Conservation (phyloP, 2,113 vertebrate species). For the Nycticorax nycticorax region DNA sequence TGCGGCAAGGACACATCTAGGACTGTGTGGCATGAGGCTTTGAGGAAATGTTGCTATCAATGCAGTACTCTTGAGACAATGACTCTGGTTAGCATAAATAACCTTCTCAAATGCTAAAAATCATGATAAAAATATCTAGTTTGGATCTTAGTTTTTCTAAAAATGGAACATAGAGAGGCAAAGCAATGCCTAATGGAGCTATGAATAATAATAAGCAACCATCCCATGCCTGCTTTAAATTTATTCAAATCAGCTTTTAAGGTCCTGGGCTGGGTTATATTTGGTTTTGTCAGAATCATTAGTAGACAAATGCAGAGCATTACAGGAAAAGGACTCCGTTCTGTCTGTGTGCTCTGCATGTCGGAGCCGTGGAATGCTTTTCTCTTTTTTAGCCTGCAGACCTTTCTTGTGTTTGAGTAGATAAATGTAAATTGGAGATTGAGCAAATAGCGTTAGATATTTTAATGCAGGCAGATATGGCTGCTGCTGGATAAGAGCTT, state of each 20-base stretch:
- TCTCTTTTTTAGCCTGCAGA: constrained; percentile 58
- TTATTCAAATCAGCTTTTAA: constrained; percentile 60
- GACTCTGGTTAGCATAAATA: neutral
- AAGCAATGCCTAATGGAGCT: neutral
- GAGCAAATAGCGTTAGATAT: constrained; percentile 69
- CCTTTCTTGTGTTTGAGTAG: constrained; percentile 66
- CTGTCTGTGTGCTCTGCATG: constrained; percentile 42
- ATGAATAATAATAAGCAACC: constrained; percentile 51
- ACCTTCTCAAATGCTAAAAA: neutral
- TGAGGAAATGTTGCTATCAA: neutral
- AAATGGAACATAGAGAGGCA: neutral
- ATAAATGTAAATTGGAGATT: constrained; percentile 73
- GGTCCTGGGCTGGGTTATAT: constrained; percentile 40
- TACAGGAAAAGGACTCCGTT: constrained; percentile 44
- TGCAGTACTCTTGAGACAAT: neutral
- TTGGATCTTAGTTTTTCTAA: constrained; percentile 21
- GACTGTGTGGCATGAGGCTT: neutral
- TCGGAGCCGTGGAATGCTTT: constrained; percentile 2
- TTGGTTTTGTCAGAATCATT: constrained; percentile 70
- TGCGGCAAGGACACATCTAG: neutral
- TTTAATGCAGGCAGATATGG: constrained; percentile 63
- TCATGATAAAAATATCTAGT: neutral
- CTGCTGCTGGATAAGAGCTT: constrained; percentile 58
- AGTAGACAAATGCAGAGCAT: constrained; percentile 64
- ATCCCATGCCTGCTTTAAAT: constrained; percentile 24